These are phyloP conservation scores for Meandrusa payeni DNA, from an alignment of 2,888 invertebrate genomes.

Conservation along the genomic window DNA sequence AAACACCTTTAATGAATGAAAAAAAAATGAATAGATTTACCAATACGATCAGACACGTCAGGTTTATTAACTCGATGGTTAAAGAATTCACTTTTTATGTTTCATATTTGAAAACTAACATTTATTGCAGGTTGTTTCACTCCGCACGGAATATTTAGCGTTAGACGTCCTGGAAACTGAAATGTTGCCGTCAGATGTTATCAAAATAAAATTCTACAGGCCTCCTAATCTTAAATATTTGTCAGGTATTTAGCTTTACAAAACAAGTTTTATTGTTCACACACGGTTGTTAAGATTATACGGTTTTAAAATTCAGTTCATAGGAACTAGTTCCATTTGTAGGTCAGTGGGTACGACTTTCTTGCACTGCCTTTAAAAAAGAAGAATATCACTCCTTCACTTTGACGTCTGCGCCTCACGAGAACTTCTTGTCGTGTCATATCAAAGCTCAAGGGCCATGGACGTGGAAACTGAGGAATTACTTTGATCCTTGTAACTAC, in stretches of 20 bases:
- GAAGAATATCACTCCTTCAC: slow-evolving; percentile 98
- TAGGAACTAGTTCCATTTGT: too few relatives aligned
- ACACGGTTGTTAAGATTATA: too few relatives aligned
- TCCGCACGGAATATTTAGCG: slow-evolving; percentile 94
- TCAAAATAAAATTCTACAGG: slow-evolving; percentile 96
- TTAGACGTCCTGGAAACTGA: slow-evolving; percentile 96
- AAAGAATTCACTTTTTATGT: too few relatives aligned
- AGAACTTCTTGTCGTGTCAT: slow-evolving; percentile 96
- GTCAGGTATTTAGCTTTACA: slow-evolving; percentile 83
- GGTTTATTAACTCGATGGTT: too few relatives aligned
- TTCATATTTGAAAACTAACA: too few relatives aligned
- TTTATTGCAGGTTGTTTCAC: slow-evolving; percentile 87
- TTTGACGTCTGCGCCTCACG: slow-evolving; percentile 96
- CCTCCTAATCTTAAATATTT: slow-evolving; percentile 97
- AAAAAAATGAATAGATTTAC: too few relatives aligned
- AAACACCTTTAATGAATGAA: too few relatives aligned
- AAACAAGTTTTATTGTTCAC: too few relatives aligned
- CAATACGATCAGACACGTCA: too few relatives aligned
- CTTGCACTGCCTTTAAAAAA: slow-evolving; percentile 93
- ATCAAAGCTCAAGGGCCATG: slow-evolving; percentile 95
- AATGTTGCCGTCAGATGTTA: slow-evolving; percentile 95
- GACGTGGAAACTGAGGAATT: slow-evolving; percentile 98
- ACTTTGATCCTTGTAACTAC: slow-evolving; percentile 95
- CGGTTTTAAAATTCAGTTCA: too few relatives aligned
- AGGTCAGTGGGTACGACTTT: slow-evolving; percentile 96